These are phyloP conservation scores for Mixornis gularis DNA, from an alignment of 2,113 vertebrate genomes.

Conservation along the genomic window DNA sequence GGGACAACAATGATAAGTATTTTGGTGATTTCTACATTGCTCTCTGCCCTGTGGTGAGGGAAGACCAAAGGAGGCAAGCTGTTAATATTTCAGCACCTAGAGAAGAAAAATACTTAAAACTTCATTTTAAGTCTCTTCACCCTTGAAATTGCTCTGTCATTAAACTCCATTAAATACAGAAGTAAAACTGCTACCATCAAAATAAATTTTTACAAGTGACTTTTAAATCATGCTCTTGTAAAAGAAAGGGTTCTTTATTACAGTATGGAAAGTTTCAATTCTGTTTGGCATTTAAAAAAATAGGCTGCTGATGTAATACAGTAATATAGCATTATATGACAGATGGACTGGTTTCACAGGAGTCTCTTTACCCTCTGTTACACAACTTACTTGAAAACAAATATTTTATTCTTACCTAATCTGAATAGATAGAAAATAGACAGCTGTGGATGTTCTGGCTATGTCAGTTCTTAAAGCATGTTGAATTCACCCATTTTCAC, in stretches of 20 bases:
- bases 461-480: not conserved
- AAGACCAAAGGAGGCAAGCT: not conserved
- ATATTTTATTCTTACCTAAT: not conserved
- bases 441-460: not conserved
- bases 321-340: not conserved
- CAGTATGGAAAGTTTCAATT: not conserved
- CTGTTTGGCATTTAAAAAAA: not conserved
- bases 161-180: not conserved
- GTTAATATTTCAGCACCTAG: not conserved
- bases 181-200: not conserved
- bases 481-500: not conserved
- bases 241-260: not conserved
- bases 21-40: not conserved
- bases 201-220: not conserved
- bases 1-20: not conserved
- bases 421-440: not conserved
- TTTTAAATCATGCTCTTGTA: not conserved
- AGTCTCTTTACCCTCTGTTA: not conserved
- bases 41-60: not conserved
- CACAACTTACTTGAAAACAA: slow-evolving; percentile 17
- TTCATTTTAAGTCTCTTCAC: not conserved
- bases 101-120: not conserved
- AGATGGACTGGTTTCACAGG: not conserved
- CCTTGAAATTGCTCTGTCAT: not conserved
- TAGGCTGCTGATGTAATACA: not conserved